Base-by-base conservation (phyloP, 1,140 invertebrate species). In the Neotoxoptera formosana region DNA sequence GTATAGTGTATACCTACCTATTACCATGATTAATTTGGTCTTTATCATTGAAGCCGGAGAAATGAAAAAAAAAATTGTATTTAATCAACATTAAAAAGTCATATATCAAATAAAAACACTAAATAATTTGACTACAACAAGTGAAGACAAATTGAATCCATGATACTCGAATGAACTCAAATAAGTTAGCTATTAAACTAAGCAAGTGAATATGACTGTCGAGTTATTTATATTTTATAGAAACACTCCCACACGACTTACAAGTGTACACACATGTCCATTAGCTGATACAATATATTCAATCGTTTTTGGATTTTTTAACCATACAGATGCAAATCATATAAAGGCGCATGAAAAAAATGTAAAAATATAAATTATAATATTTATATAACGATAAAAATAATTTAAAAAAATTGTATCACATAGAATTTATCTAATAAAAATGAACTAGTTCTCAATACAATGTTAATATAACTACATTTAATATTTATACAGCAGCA, bases 201-300 rank as follows among this genome's bases (percentile, higher is more conserved):
- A 48, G 47, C 17, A 48, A 87, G 30, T 8, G 86, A 87, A 87
- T 41, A 41, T 47, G 47, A 34, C 30, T 48, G 47, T 87, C n/a
- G 14, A 87, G 86, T 48, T 48, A 87, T 87, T 87, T 87, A 87
- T 87, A 87, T 48, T 87, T 51, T 87, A 87, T 87, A 87, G 86
- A 47, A 14, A 47, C 17, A 87, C 86, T 87, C 86, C 86, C 47
- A 87, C 47, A 48, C 30, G 47, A 51, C 14, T 87, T 20, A n/a
- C 7, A 36, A 87, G 25, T 87, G 47, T 34, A 48, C 21, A 87
- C 47, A 87, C 86, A 87, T 48, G 86, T 48, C 30, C 8, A 30
- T 51, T 14, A 8, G 86, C n/a, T 87, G 86, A 87, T 87, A 51
- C 20, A 87, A 48, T 84, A 84, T 84, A 84, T 84, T 41, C 36